A percentile compares a stretch with the other conserved stretches of the same genome.
phyloP scores from a whole-genome alignment of 2,888 invertebrate species.

The Neoitamus cyanurus region DNA sequence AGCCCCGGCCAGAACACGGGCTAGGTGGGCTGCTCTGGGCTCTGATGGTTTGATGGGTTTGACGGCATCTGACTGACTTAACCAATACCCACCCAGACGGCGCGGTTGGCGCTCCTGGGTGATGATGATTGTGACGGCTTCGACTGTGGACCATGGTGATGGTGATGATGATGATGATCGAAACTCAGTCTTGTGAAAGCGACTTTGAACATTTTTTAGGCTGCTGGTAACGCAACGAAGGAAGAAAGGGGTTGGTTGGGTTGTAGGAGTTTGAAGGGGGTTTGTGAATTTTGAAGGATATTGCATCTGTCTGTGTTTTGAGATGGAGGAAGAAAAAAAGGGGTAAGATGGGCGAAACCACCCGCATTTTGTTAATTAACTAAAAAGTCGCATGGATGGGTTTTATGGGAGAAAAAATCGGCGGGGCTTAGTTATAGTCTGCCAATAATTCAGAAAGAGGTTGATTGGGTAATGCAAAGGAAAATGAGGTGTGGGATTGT shows the following conservation, averaged over 20 bases:
- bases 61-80: background rate
- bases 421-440: background rate
- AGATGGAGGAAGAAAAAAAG: background rate
- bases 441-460: background rate
- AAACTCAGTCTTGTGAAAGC: conserved; percentile 14
- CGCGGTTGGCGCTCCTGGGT: background rate
- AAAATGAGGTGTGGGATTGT: background rate
- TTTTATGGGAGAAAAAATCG: background rate
- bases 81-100: background rate
- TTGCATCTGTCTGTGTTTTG: background rate
- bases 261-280: background rate
- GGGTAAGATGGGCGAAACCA: conserved; percentile 25
- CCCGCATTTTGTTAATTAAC: conserved; percentile 47
- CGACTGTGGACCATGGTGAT: background rate
- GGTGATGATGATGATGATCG: conserved; percentile 10
- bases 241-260: background rate
- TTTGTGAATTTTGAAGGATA: background rate
- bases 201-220: background rate
- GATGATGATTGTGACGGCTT: conserved; percentile 14
- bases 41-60: background rate
- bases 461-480: background rate
- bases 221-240: background rate
- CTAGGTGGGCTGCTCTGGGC: background rate
- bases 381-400: conserved; percentile 10
- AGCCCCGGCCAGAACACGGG: background rate